These are phyloP conservation scores for Drosophila hamatofila DNA, from an alignment of 2,888 invertebrate genomes.

Conservation along the genomic window DNA sequence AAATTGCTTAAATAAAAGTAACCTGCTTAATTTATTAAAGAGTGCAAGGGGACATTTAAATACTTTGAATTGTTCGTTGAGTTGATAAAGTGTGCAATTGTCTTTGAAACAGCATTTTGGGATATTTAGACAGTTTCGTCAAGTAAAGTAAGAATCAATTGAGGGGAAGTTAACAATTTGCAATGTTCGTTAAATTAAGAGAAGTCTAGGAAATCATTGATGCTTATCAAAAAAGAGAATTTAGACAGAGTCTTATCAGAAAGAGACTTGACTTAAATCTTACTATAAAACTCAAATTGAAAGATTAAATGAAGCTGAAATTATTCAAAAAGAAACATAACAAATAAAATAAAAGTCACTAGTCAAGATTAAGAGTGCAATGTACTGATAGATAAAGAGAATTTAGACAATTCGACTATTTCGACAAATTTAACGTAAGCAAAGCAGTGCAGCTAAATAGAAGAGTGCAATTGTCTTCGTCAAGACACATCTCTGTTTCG, in stretches of 20 bases:
- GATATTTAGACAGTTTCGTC: background rate
- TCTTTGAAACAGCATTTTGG: background rate
- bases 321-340: too few relatives aligned
- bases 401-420: background rate
- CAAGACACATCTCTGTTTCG: constrained; percentile 6
- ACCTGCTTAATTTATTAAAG: too few relatives aligned
- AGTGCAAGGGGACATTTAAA: background rate
- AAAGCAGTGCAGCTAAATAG: background rate
- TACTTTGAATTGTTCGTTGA: background rate
- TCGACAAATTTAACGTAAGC: background rate
- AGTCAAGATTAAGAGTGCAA: background rate
- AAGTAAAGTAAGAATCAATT: background rate
- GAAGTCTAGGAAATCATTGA: background rate
- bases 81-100: background rate
- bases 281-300: too few relatives aligned
- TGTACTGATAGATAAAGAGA: background rate
- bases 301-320: background rate
- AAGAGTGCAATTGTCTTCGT: constrained; percentile 11
- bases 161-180: background rate
- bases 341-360: too few relatives aligned
- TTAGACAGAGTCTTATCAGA: too few relatives aligned
- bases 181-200: background rate
- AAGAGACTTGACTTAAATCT: too few relatives aligned
- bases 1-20: too few relatives aligned
- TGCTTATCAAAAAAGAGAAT: background rate